Conservation (phyloP, 2,113 vertebrate species). For the Syngnathus floridae region DNA sequence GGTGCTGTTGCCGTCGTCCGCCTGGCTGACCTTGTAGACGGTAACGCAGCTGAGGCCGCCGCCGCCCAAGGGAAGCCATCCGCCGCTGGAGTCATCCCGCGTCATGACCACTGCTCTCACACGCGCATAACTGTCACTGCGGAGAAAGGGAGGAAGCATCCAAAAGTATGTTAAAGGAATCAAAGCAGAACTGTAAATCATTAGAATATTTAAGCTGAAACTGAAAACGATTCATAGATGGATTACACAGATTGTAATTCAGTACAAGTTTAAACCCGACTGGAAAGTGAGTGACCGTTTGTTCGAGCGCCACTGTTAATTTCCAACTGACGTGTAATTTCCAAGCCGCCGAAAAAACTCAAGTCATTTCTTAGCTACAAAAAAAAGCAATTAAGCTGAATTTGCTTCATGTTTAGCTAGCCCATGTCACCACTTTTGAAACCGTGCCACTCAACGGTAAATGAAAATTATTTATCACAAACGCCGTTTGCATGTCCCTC, state of each 20-base stretch:
- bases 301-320: slow-evolving; percentile 31
- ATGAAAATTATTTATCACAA: not conserved
- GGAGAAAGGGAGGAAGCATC: slow-evolving; percentile 1
- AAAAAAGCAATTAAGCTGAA: not conserved
- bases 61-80: slow-evolving; percentile 93
- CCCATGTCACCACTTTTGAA: not conserved
- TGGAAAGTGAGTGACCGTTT: slow-evolving; percentile 54
- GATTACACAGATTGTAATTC: not conserved
- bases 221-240: not conserved
- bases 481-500: not conserved
- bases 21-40: slow-evolving; percentile 87
- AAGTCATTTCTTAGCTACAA: not conserved
- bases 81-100: slow-evolving; percentile 98
- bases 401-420: not conserved
- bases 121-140: slow-evolving; percentile 90
- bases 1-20: slow-evolving; percentile 82
- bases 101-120: slow-evolving; percentile 99
- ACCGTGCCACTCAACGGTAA: not conserved
- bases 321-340: slow-evolving; percentile 15
- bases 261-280: slow-evolving; percentile 44
- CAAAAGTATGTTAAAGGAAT: not conserved
- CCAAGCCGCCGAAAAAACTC: not conserved
- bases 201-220: no score
- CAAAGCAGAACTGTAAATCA: not conserved
- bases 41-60: slow-evolving; percentile 96